Conservation (phyloP, 2,797 vertebrate species). For the Chaetophractus vellerosus region DNA sequence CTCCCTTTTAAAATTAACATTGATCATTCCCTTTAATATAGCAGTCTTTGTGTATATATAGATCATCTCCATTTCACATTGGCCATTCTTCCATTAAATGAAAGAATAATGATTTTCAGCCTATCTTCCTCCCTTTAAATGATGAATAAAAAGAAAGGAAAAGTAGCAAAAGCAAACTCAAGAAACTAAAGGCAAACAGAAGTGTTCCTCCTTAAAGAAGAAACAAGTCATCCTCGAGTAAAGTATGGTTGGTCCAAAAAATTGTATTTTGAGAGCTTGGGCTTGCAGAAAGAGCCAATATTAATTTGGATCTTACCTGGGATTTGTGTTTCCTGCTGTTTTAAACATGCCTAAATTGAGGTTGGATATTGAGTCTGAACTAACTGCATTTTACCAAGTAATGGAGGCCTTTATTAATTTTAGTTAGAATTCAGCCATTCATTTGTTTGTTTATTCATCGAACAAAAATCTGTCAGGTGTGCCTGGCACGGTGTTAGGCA, state of each 20-base stretch:
- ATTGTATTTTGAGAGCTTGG: too few relatives aligned
- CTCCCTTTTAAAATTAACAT: neutral
- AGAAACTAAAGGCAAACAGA: neutral
- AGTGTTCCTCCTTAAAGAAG: neutral
- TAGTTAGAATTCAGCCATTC: too few relatives aligned
- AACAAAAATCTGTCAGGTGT: too few relatives aligned
- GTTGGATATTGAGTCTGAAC: too few relatives aligned
- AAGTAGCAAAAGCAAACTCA: neutral
- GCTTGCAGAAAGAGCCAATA: too few relatives aligned
- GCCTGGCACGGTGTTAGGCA: too few relatives aligned
- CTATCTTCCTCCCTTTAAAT: neutral
- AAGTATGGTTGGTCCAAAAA: neutral
- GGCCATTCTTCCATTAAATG: neutral
- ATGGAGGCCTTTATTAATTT: too few relatives aligned
- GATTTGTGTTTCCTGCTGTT: too few relatives aligned
- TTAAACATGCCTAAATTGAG: too few relatives aligned
- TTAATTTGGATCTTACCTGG: too few relatives aligned
- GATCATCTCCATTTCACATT: neutral
- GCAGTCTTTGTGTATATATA: neutral
- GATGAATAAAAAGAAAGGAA: conserved; percentile 38
- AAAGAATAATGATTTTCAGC: conserved; percentile 6
- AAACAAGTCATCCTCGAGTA: conserved; percentile 16
- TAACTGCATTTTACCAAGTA: too few relatives aligned
- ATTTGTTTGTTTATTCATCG: too few relatives aligned
- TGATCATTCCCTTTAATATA: neutral